Percentiles rank a stretch among this genome's conserved stretches.
Evolutionary conservation across 2,113 vertebrate genomes (phyloP).

Genomic region (Gymnorhina tibicen): DNA sequence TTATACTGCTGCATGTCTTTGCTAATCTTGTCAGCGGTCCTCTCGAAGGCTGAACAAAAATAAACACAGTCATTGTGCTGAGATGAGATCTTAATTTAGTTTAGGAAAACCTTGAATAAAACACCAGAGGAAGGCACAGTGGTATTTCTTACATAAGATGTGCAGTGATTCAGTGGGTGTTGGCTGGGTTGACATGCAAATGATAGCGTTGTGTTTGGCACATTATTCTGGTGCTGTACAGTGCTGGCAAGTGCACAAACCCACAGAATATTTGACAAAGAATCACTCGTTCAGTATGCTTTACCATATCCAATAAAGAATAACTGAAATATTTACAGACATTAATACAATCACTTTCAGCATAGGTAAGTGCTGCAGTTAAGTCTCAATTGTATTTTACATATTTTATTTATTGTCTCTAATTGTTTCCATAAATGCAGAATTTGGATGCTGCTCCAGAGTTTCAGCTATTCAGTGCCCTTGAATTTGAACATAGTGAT

Average conservation of each 20-base stretch:
- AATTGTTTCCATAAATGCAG: not conserved
- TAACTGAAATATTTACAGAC: not conserved
- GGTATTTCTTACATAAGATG: not conserved
- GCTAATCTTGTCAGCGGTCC: accelerated
- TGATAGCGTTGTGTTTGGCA: not conserved
- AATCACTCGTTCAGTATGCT: not conserved
- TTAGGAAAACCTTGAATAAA: not conserved
- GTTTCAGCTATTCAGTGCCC: not conserved
- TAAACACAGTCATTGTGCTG: not conserved
- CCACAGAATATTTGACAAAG: not conserved
- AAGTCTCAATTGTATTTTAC: not conserved
- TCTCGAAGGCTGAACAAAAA: not conserved
- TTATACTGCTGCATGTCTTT: accelerated
- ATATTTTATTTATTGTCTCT: not conserved
- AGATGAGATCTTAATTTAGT: not conserved
- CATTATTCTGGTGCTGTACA: not conserved
- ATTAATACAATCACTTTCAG: not conserved
- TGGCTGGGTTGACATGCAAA: not conserved
- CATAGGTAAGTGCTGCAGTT: not conserved
- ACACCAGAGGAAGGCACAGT: not conserved
- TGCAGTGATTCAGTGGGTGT: not conserved
- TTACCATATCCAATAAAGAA: not conserved
- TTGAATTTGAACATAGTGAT: not conserved
- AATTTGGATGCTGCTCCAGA: not conserved
- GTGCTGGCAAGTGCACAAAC: not conserved